Evolutionary conservation across 2,888 invertebrate genomes (phyloP).

Genomic region (Ecliptopera silaceata): DNA sequence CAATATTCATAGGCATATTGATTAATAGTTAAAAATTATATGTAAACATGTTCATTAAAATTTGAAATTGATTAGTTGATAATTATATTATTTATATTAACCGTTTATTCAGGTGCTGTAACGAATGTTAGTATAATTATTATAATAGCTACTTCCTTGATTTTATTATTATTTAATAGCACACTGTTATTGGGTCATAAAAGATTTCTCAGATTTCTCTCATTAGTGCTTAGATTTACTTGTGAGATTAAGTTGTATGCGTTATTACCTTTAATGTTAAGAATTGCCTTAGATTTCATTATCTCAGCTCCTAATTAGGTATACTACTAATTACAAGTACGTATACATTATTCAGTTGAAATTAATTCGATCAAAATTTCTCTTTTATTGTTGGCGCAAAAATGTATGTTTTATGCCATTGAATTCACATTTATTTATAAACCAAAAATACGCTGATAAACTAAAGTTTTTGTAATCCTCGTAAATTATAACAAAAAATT

Average conservation of each 20-base stretch:
- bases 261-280: neutral
- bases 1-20: neutral
- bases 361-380: no score
- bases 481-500: no score
- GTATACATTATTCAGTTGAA: no score
- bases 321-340: no score
- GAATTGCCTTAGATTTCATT: no score
- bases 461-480: no score
- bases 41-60: neutral
- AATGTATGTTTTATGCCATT: no score
- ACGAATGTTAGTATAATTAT: constrained; percentile 36
- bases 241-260: neutral
- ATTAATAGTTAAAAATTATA: neutral
- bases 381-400: no score
- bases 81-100: constrained; percentile 7
- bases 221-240: neutral
- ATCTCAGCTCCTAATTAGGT: no score
- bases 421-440: no score
- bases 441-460: no score
- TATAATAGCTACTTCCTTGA: constrained; percentile 40
- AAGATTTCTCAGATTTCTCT: constrained; percentile 38
- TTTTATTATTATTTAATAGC: constrained; percentile 44
- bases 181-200: constrained; percentile 40
- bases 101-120: constrained; percentile 17
- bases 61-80: constrained; percentile 19